Evolutionary conservation across 2,888 invertebrate genomes (phyloP).

Genomic region (Trichogramma dendrolimi): DNA sequence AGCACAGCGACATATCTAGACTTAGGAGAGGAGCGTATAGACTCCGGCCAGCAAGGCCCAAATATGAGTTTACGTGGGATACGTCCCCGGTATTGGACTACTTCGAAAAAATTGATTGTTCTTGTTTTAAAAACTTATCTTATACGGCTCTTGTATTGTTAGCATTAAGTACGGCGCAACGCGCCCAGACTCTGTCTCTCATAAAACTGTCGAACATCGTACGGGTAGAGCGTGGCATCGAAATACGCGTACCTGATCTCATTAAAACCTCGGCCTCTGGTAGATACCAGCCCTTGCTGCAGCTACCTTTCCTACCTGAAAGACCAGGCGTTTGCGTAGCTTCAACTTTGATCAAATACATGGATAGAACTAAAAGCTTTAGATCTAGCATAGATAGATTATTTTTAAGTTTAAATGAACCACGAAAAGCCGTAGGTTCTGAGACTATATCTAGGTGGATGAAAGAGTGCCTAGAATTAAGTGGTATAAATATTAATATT

Average conservation of each 20-base stretch:
- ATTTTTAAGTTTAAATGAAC: too few species aligned
- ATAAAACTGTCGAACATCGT: slow-evolving; percentile 12
- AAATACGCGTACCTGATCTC: too few species aligned
- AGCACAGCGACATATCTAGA: too few species aligned
- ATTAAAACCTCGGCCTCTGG: slow-evolving; percentile 13
- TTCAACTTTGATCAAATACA: slow-evolving; percentile 3
- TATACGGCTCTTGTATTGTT: slow-evolving; percentile 33
- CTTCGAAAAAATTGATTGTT: neutral
- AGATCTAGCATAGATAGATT: slow-evolving; percentile 9
- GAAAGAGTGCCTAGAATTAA: slow-evolving; percentile 7
- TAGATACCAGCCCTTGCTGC: slow-evolving; percentile 9
- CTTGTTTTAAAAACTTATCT: slow-evolving; percentile 2
- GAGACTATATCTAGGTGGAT: too few species aligned
- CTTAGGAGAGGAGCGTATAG: slow-evolving; percentile 14
- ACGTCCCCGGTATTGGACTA: slow-evolving; percentile 17
- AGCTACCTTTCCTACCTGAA: slow-evolving; percentile 10
- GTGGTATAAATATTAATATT: neutral
- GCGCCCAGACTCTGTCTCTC: slow-evolving; percentile 17
- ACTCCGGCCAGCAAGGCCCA: slow-evolving; percentile 22
- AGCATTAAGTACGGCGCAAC: slow-evolving; percentile 25
- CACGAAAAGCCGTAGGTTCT: too few species aligned
- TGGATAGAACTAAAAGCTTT: slow-evolving; percentile 5
- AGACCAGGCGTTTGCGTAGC: slow-evolving; percentile 15
- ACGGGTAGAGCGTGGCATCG: too few species aligned
- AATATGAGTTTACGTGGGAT: slow-evolving; percentile 37